phyloP scores from a whole-genome alignment of 2,888 invertebrate species.

The Serrognathus titanus region DNA sequence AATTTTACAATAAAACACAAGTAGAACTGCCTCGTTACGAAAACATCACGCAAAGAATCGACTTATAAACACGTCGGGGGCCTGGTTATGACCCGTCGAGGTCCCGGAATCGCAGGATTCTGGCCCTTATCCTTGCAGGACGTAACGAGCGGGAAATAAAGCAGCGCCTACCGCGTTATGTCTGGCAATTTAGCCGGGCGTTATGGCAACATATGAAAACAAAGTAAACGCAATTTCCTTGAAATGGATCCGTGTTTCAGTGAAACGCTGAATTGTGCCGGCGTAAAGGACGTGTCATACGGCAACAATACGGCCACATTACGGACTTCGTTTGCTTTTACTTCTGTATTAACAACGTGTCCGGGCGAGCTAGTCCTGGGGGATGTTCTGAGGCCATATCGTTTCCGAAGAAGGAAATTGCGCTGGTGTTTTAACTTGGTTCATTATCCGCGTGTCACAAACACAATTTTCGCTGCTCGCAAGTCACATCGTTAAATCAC shows the following conservation, averaged over 20 bases:
- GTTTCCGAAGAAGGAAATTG: no score
- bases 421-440: no score
- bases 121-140: constrained; percentile 1
- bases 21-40: constrained; percentile 8
- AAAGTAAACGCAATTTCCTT: constrained; percentile 27
- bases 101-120: constrained; percentile 10
- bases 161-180: constrained; percentile 1
- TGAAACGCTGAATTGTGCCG: constrained; percentile 15
- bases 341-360: no score
- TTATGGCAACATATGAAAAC: constrained; percentile 27
- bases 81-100: constrained; percentile 17
- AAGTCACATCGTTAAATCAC: no score
- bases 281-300: constrained; percentile 1
- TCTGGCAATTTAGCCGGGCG: constrained; percentile 23
- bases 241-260: constrained; percentile 24
- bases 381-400: no score
- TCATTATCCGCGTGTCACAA: no score
- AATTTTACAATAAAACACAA: background rate
- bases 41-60: constrained; percentile 21
- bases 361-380: no score
- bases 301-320: background rate
- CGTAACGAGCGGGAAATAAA: background rate
- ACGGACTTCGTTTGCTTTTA: no score
- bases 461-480: no score
- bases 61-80: constrained; percentile 23